Evolutionary conservation across 2,797 vertebrate genomes (phyloP), one percentile per base, ranked within the genome.

Genomic region (Pantherophis vulpinus): DNA sequence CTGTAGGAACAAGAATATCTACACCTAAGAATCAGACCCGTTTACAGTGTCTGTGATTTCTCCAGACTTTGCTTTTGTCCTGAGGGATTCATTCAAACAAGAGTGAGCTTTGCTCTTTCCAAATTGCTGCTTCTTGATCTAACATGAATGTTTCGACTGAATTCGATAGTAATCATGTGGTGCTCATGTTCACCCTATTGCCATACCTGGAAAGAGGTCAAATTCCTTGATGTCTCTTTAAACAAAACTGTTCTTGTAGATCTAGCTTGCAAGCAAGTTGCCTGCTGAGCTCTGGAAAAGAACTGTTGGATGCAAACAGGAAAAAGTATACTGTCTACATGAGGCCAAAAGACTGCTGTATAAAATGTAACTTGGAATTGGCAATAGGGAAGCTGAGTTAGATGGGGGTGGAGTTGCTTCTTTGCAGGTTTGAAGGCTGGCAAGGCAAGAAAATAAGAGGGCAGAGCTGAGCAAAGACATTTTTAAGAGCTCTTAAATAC

Each of bases 281-380:
- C 93, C 94, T 0, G 23, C 91, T 95, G 93, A 93, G 91, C 74
- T 6, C 56, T 90, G 92, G 61, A 23, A 88, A 0, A 66, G 10
- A 91, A 42, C 54, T 51, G 4, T 86, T 92, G 87, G 32, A 37
- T 58, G 55, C 9, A 79, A 32, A 63, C n/a, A 93, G 91, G 88
- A 95, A 95, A 90, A 95, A 91, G 92, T 79, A 54, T 93, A 16
- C 90, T n/a, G 63, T 32, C 63, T 88, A 90, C 92, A 90, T 20
- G 37, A 56, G 91, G 91, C 59, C 90, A 90, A 88, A 86, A 60
- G 55, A 91, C 3, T 58, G 25, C 92, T 25, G 51, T 18, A 56
- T 58, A 32, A 90, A 90, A 79, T 90, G 29, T 14, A 88, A 88
- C 18, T 61, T 86, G 61, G 60, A 87, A 56, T 13, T 66, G 79